Percentiles rank a stretch among this genome's conserved stretches.
These are phyloP conservation scores for Serranus cabrilla DNA, from an alignment of 2,797 vertebrate species.

Conservation along the genomic window DNA sequence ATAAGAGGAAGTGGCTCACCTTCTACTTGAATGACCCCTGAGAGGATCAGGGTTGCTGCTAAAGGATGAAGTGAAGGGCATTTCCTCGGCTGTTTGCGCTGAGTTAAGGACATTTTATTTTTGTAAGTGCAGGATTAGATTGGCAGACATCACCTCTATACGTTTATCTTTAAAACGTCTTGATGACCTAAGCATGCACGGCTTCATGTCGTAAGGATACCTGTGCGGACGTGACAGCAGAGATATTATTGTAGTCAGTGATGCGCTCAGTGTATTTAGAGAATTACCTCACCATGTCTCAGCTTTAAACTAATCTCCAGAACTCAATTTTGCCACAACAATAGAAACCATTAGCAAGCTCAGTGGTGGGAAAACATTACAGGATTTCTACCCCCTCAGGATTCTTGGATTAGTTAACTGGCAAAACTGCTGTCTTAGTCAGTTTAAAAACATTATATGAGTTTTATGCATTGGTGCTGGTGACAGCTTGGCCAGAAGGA, in stretches of 20 bases:
- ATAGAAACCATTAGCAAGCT: constrained; percentile 64
- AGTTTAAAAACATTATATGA: constrained; percentile 10
- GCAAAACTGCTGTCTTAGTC: constrained; percentile 16
- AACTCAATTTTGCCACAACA: constrained; percentile 68
- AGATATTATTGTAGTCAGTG: constrained; percentile 46
- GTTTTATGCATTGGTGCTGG: not conserved
- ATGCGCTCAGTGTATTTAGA: constrained; percentile 45
- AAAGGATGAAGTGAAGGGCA: constrained; percentile 19
- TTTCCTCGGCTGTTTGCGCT: constrained; percentile 1
- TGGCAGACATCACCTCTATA: not conserved
- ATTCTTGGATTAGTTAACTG: constrained; percentile 24
- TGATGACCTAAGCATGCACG: not conserved
- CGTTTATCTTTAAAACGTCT: not conserved
- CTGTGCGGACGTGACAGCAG: constrained; percentile 24
- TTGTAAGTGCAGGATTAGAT: not conserved
- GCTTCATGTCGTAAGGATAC: constrained; percentile 5
- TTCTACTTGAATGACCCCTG: constrained; percentile 38
- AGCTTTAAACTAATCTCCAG: constrained; percentile 56
- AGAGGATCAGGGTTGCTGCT: constrained; percentile 24
- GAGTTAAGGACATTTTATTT: not conserved
- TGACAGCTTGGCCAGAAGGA: no score
- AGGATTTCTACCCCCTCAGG: constrained; percentile 4
- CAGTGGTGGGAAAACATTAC: constrained; percentile 49
- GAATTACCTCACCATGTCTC: constrained; percentile 51
- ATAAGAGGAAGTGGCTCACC: constrained; percentile 63